phyloP scores from a whole-genome alignment of 2,888 invertebrate genomes.

The Mesopsocus fuscifrons region DNA sequence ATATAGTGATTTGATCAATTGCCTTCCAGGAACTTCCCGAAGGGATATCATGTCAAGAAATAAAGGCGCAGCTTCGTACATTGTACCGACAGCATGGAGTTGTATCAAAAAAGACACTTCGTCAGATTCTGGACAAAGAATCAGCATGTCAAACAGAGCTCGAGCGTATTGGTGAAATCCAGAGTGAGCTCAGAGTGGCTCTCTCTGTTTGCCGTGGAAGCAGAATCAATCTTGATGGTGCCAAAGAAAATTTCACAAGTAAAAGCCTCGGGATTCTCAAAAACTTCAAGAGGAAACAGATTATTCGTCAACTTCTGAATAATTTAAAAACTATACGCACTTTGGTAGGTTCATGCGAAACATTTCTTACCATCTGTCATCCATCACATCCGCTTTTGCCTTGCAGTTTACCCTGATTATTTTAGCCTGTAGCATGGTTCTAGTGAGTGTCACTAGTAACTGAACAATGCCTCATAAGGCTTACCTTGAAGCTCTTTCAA shows the following conservation, averaged over 20 bases:
- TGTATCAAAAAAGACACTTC: constrained; percentile 83
- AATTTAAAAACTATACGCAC: constrained; percentile 65
- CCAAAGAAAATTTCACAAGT: constrained; percentile 64
- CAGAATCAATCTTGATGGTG: constrained; percentile 48
- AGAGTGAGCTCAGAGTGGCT: constrained; percentile 46
- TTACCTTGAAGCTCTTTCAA: no score
- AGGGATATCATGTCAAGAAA: constrained; percentile 41
- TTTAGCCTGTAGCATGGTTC: no score
- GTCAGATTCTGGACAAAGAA: constrained; percentile 81
- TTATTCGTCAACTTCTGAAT: constrained; percentile 57
- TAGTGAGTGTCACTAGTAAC: no score
- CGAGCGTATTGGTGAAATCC: constrained; percentile 47
- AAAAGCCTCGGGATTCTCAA: constrained; percentile 78
- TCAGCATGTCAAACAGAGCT: constrained; percentile 74
- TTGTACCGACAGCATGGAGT: constrained; percentile 67
- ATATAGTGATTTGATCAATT: no score
- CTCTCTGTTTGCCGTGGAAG: constrained; percentile 52
- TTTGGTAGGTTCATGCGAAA: constrained; percentile 41
- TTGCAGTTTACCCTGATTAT: no score
- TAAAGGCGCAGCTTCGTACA: constrained; percentile 52
- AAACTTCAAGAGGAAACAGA: constrained; percentile 75
- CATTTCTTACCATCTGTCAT: constrained; percentile 4
- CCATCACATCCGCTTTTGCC: constrained; percentile 23
- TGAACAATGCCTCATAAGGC: no score
- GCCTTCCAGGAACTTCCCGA: constrained; percentile 43